Evolutionary conservation across 2,797 vertebrate genomes (phyloP).

Genomic region (Anniella stebbinsi): DNA sequence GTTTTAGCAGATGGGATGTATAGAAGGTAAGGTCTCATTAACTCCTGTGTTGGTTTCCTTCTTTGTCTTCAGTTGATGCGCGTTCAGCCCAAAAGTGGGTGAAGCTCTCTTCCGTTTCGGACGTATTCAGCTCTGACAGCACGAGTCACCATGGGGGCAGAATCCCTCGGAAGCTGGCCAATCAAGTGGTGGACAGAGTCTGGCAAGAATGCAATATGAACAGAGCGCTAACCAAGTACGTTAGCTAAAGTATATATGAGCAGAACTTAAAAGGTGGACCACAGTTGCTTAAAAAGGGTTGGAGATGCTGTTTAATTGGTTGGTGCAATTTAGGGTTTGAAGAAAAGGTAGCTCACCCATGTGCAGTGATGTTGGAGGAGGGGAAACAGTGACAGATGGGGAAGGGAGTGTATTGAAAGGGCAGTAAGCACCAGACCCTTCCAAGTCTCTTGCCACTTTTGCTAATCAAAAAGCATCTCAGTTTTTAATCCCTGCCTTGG

Average conservation of each 20-base stretch:
- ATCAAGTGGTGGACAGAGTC: conserved; percentile 94
- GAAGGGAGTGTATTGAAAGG: background rate
- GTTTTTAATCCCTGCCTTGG: background rate
- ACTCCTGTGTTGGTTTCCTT: background rate
- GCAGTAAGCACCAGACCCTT: background rate
- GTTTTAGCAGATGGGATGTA: background rate
- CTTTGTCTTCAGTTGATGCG: conserved; percentile 86
- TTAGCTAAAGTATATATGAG: conserved; percentile 1
- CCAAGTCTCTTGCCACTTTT: background rate
- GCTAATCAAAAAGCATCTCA: background rate
- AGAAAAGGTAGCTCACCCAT: background rate
- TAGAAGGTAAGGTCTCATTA: background rate
- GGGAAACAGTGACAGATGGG: background rate
- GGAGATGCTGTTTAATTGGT: background rate
- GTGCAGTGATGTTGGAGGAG: background rate
- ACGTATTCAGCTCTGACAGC: conserved; percentile 91
- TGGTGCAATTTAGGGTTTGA: background rate
- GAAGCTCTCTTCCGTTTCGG: conserved; percentile 90
- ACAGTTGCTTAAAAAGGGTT: conserved; percentile 9
- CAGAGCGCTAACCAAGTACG: conserved; percentile 96
- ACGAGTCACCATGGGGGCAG: conserved; percentile 96
- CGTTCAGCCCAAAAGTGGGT: conserved; percentile 95
- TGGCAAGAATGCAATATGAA: conserved; percentile 99
- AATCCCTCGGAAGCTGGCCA: conserved; percentile 92
- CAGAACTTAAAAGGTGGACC: background rate